These are phyloP conservation scores for Apoda limacodes DNA, from an alignment of 2,888 invertebrate species.

Conservation along the genomic window DNA sequence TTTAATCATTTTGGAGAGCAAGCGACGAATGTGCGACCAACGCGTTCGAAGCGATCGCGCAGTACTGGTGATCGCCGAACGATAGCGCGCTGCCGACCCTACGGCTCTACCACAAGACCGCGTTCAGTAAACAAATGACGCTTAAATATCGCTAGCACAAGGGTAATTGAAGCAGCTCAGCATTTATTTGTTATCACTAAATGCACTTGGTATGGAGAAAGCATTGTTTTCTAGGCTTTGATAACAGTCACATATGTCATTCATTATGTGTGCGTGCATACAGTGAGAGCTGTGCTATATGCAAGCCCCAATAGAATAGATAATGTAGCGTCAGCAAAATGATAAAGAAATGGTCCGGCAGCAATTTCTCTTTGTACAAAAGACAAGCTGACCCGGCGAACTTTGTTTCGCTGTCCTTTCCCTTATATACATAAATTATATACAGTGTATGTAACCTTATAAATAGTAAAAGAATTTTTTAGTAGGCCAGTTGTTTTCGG, in stretches of 20 bases:
- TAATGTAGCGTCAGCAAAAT: no score
- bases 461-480: no score
- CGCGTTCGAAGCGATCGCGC: constrained; percentile 54
- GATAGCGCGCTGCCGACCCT: constrained; percentile 62
- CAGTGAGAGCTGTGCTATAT: no score
- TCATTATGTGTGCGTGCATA: constrained; percentile 22
- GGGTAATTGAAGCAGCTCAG: constrained; percentile 12
- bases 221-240: constrained; percentile 37
- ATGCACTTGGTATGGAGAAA: constrained; percentile 29
- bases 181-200: constrained; percentile 16
- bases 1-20: constrained; percentile 27
- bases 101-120: constrained; percentile 45
- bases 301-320: no score
- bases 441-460: no score
- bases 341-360: no score
- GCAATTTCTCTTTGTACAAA: no score
- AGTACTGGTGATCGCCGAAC: constrained; percentile 61
- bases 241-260: constrained; percentile 41
- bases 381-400: no score
- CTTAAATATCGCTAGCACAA: constrained; percentile 25
- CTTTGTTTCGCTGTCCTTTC: no score
- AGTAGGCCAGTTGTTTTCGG: no score
- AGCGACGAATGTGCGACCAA: constrained; percentile 44
- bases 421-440: no score
- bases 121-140: constrained; percentile 28